Evolutionary conservation across 1,140 invertebrate species (phyloP).

Genomic region (Ceratina japonica): DNA sequence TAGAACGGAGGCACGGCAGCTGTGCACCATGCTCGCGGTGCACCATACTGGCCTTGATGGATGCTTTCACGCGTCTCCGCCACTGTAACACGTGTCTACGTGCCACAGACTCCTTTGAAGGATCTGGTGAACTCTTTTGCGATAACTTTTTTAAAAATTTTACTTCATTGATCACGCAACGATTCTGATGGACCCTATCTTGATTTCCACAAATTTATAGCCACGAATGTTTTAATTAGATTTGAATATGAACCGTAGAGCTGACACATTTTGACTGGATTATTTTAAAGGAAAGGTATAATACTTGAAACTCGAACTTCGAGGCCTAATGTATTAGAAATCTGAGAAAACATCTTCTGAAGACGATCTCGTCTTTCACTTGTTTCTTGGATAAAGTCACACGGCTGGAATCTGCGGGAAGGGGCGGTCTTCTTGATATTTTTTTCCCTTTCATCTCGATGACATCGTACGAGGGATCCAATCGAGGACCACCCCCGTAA

Average conservation of each 20-base stretch:
- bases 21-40: constrained; percentile 62
- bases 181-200: too few relatives aligned
- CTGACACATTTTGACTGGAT: too few relatives aligned
- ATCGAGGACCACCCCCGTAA: constrained; percentile 41
- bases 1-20: constrained; percentile 62
- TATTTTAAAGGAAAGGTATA: too few relatives aligned
- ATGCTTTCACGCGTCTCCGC: constrained; percentile 61
- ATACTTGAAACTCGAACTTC: too few relatives aligned
- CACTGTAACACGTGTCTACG: constrained; percentile 54
- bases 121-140: too few relatives aligned
- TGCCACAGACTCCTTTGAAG: neutral
- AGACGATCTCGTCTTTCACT: constrained; percentile 8
- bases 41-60: constrained; percentile 66
- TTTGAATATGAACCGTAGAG: too few relatives aligned
- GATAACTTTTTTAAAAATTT: too few relatives aligned
- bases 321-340: too few relatives aligned
- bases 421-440: constrained; percentile 1
- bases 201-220: too few relatives aligned
- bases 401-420: neutral
- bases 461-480: constrained; percentile 37
- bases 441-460: constrained; percentile 49
- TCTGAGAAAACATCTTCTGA: neutral
- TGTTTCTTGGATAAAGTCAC: constrained; percentile 40
- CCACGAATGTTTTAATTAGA: too few relatives aligned
- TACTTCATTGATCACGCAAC: too few relatives aligned